A percentile compares a stretch with the other conserved stretches of the same genome.
These are phyloP conservation scores for Perdita meconis DNA, from an alignment of 2,888 invertebrate genomes.

Conservation along the genomic window DNA sequence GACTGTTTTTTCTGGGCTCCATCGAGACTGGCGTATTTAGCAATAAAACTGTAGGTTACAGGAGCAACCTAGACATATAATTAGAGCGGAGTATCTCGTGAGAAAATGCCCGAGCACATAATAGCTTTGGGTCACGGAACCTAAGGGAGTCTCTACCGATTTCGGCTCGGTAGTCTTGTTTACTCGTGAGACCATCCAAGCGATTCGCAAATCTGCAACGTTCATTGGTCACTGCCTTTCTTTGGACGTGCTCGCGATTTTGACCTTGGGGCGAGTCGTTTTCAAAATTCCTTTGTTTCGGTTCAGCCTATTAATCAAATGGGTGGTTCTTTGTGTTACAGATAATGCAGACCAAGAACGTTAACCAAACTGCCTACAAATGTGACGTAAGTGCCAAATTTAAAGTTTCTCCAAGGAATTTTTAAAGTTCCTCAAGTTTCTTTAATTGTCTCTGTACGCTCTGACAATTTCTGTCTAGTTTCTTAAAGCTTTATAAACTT, in stretches of 20 bases:
- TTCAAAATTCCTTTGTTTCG: too few relatives aligned
- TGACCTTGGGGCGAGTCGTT: too few relatives aligned
- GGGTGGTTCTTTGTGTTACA: slow-evolving; percentile 37
- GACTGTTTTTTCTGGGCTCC: slow-evolving; percentile 65
- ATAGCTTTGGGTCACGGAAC: slow-evolving; percentile 81
- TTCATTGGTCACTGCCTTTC: slow-evolving; percentile 2
- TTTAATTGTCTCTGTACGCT: too few relatives aligned
- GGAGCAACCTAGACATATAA: slow-evolving; percentile 83
- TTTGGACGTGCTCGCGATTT: too few relatives aligned
- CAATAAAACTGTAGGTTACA: slow-evolving; percentile 81
- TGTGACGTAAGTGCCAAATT: slow-evolving; percentile 66
- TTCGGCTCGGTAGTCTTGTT: slow-evolving; percentile 53
- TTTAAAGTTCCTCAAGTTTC: too few relatives aligned
- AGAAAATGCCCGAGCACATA: slow-evolving; percentile 80
- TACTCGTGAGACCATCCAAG: slow-evolving; percentile 40
- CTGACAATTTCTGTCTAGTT: too few relatives aligned
- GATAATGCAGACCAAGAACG: slow-evolving; percentile 76
- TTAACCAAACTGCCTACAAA: slow-evolving; percentile 67
- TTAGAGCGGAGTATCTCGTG: slow-evolving; percentile 81
- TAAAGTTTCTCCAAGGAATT: too few relatives aligned
- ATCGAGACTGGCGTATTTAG: slow-evolving; percentile 70
- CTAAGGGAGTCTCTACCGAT: slow-evolving; percentile 46
- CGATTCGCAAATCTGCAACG: slow-evolving; percentile 30
- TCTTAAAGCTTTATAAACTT: too few relatives aligned
- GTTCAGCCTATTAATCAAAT: neutral